phyloP scores from a whole-genome alignment of 2,888 invertebrate species.

The Hirtodrosophila alboralis region DNA sequence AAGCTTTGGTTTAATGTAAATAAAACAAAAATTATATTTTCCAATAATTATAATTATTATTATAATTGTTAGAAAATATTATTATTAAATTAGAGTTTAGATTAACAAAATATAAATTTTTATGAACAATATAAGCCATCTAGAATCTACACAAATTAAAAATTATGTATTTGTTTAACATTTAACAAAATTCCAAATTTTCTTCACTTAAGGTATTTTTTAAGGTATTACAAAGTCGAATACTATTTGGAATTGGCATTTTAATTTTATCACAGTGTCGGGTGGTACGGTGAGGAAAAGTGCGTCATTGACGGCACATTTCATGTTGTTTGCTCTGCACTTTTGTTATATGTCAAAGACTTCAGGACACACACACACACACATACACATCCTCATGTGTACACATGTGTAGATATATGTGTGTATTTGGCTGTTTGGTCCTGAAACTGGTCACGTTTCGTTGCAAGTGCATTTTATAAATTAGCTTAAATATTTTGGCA shows the following conservation, averaged over 20 bases:
- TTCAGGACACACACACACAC: slow-evolving; percentile 5
- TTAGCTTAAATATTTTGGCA: slow-evolving; percentile 71
- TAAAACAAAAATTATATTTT: too few relatives aligned
- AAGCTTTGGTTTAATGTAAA: too few relatives aligned
- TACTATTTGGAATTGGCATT: background rate
- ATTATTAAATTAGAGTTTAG: too few relatives aligned
- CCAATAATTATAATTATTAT: too few relatives aligned
- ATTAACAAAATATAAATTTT: too few relatives aligned
- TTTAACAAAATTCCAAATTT: too few relatives aligned
- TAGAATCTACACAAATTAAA: too few relatives aligned
- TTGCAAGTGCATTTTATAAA: slow-evolving; percentile 62
- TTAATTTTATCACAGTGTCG: slow-evolving; percentile 5
- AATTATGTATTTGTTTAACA: too few relatives aligned
- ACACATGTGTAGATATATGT: background rate
- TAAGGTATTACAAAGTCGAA: background rate
- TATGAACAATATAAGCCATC: too few relatives aligned
- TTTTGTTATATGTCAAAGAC: slow-evolving; percentile 40
- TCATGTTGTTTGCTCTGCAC: slow-evolving; percentile 57
- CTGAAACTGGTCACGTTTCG: slow-evolving; percentile 10
- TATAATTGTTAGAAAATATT: too few relatives aligned
- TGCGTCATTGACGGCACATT: slow-evolving; percentile 25
- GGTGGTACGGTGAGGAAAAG: slow-evolving; percentile 19
- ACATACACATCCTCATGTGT: background rate
- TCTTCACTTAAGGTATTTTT: background rate
- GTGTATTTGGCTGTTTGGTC: background rate